Evolutionary conservation across 1,140 invertebrate species (phyloP).

Genomic region (Heterodera carotae): DNA sequence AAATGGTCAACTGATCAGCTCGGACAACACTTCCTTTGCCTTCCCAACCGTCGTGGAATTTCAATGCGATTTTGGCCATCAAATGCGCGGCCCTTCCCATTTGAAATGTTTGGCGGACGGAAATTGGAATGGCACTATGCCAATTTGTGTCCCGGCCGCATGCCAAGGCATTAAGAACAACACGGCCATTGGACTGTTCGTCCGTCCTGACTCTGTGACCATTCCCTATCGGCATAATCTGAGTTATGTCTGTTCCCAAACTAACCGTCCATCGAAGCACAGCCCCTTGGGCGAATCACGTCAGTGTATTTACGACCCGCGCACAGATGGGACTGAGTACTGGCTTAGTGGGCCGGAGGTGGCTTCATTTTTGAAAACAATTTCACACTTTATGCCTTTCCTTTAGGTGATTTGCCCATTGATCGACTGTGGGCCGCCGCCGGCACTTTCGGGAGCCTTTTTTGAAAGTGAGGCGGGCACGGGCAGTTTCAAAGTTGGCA

Average conservation of each 20-base stretch:
- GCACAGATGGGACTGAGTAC: slow-evolving; percentile 82
- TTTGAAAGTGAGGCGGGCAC: slow-evolving; percentile 81
- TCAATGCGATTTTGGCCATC: slow-evolving; percentile 90
- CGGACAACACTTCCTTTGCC: slow-evolving; percentile 71
- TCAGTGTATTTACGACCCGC: slow-evolving; percentile 92
- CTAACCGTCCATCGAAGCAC: slow-evolving; percentile 17
- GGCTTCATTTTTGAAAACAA: slow-evolving; percentile 52
- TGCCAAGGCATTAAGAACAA: slow-evolving; percentile 59
- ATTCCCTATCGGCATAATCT: slow-evolving; percentile 62
- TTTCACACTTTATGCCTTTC: not conserved
- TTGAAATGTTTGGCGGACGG: slow-evolving; percentile 85
- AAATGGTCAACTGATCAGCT: slow-evolving; percentile 82
- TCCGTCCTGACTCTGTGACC: slow-evolving; percentile 50
- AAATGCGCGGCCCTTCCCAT: slow-evolving; percentile 75
- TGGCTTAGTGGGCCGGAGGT: slow-evolving; percentile 85
- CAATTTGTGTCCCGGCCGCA: slow-evolving; percentile 73
- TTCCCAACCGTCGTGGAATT: slow-evolving; percentile 87
- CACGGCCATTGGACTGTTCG: slow-evolving; percentile 57
- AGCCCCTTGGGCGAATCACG: slow-evolving; percentile 77
- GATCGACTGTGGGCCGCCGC: slow-evolving; percentile 64
- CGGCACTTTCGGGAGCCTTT: slow-evolving; percentile 77
- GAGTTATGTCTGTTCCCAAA: slow-evolving; percentile 49
- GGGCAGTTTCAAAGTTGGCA: slow-evolving; percentile 73
- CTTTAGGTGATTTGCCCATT: slow-evolving; percentile 47
- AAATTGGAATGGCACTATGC: slow-evolving; percentile 84